Base-by-base conservation (phyloP, 64 coral and sea anemone species). In the Montipora cactus region DNA sequence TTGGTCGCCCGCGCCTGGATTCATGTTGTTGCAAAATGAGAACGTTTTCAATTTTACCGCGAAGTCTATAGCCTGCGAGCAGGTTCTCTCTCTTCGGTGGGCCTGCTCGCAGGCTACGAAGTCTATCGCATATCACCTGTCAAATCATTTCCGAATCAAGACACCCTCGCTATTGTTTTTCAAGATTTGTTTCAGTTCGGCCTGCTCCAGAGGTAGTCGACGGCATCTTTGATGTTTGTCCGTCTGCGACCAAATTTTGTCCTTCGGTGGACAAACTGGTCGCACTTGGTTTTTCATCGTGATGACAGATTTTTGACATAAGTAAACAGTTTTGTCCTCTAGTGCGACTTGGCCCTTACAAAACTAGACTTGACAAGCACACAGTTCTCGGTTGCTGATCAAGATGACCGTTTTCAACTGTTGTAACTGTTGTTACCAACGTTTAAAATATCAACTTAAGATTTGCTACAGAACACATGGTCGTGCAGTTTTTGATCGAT, bases 241-340 rank as follows among this genome's bases (percentile, higher is more conserved):
- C 47, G 77, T 7, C 77, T 9, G 77, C 77, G 49, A 79, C 77
- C 77, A 79, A 79, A 52, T 79, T 79, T 79, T 79, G 77, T 79
- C 77, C 77, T 52, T 79, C 18, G 77, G 77, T 88, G 67, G 74
- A 88, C 69, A 88, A 88, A 75, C 70, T 70, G 85, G 67, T 88
- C 67, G 85, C 85, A 88, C 85, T 88, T 88, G 68, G 85, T 88
- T 88, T 88, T 88, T 88, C 14, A 88, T 88, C 75, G 85, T 88
- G 69, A 88, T 88, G 72, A 88, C 67, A 88, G 85, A 74, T 88
- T 88, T 88, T 79, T 79, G 77, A 79, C 77, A 79, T 79, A 0
- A 79, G 44, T 79, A 79, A 79, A 79, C 48, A 79, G 77, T 55
- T 79, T 75, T 75, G 72, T 75, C 72, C 72, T 75, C 72, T 75